These are phyloP conservation scores for Poecilia picta DNA, from an alignment of 2,797 vertebrate genomes.

Conservation along the genomic window DNA sequence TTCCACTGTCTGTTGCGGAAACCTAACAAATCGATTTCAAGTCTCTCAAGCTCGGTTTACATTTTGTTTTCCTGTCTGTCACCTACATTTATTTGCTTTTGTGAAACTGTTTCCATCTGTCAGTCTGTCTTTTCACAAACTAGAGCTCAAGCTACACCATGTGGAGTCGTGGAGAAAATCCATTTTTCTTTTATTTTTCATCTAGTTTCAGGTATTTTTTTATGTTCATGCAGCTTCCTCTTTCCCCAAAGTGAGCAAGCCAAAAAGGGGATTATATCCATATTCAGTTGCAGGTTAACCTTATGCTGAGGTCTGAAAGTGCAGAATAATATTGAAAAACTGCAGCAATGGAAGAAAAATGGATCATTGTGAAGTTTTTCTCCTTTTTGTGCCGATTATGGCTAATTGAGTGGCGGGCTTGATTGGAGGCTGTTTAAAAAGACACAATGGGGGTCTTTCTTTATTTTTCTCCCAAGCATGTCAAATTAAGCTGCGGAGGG, in stretches of 20 bases:
- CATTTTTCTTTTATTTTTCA: constrained; percentile 50
- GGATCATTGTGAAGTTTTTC: constrained; percentile 43
- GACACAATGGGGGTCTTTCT: constrained; percentile 69
- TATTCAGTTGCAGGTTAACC: constrained; percentile 12
- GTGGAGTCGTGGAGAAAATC: constrained; percentile 40
- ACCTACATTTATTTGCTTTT: constrained; percentile 43
- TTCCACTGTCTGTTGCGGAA: constrained; percentile 15
- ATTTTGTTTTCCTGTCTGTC: constrained; percentile 22
- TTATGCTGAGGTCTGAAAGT: neutral
- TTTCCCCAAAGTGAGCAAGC: constrained; percentile 11
- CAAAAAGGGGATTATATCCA: constrained; percentile 10
- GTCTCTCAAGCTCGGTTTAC: constrained; percentile 21
- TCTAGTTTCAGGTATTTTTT: constrained; percentile 30
- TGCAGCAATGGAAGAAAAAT: constrained; percentile 37
- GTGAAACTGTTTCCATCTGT: constrained; percentile 38
- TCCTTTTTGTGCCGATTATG: constrained; percentile 34
- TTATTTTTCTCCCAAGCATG: constrained; percentile 72
- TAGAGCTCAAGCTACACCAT: constrained; percentile 51
- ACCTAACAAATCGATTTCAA: constrained; percentile 34
- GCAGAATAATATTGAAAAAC: neutral
- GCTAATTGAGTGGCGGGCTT: constrained; percentile 70
- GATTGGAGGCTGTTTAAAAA: constrained; percentile 70
- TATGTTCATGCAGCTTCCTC: constrained; percentile 19
- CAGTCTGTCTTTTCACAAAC: constrained; percentile 43
- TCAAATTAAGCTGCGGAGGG: constrained; percentile 66